A percentile compares a stretch with the other conserved stretches of the same genome.
phyloP scores from a whole-genome alignment of 2,888 invertebrate genomes.

The Amphimallon solstitiale region DNA sequence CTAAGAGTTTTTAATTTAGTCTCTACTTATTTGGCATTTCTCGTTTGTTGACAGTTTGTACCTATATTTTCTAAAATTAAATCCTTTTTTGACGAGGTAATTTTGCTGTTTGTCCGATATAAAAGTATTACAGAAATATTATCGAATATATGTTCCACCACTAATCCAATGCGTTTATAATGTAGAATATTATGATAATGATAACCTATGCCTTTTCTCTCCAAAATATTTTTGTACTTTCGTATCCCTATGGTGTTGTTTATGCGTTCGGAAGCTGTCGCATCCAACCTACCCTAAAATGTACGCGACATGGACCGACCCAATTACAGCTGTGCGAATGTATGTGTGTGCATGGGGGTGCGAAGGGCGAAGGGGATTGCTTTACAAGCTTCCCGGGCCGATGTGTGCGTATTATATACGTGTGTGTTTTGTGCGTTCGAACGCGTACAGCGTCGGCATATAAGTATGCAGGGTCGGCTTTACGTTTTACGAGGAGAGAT shows the following conservation, averaged over 20 bases:
- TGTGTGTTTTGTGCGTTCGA: background rate
- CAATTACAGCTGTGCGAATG: conserved; percentile 54
- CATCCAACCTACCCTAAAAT: conserved; percentile 52
- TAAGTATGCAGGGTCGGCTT: conserved; percentile 31
- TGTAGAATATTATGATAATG: no score
- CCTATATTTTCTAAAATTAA: no score
- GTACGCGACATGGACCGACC: conserved; percentile 54
- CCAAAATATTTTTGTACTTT: conserved; percentile 11
- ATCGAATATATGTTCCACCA: no score
- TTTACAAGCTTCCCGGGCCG: conserved; percentile 9
- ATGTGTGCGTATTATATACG: background rate
- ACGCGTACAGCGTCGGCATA: conserved; percentile 1
- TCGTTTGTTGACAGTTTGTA: no score
- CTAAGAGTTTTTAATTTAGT: no score
- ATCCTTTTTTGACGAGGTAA: no score
- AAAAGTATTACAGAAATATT: no score
- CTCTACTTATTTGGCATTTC: no score
- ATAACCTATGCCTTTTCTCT: background rate
- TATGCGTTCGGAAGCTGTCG: conserved; percentile 22
- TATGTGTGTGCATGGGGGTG: conserved; percentile 48
- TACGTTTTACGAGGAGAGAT: conserved; percentile 21
- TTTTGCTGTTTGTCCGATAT: no score
- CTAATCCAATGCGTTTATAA: no score
- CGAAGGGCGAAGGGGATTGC: conserved; percentile 17
- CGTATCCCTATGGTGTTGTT: background rate